Evolutionary conservation across 2,113 vertebrate genomes (phyloP).

Genomic region (Chionis minor): DNA sequence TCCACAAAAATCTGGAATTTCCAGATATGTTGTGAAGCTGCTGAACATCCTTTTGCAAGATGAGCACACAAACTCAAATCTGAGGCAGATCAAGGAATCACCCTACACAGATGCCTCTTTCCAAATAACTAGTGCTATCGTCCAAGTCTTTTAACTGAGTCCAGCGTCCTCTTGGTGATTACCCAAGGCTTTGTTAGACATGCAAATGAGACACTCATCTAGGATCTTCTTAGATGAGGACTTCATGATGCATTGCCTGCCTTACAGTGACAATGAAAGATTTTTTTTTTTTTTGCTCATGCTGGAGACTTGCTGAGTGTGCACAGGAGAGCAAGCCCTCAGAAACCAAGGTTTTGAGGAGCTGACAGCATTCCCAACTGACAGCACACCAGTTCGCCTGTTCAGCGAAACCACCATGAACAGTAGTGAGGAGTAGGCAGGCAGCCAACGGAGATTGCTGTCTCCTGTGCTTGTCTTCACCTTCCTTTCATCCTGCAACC

Average conservation of each 20-base stretch:
- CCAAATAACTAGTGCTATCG: slow-evolving; percentile 43
- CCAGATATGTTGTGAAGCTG: not conserved
- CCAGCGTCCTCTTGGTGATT: slow-evolving; percentile 59
- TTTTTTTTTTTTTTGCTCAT: not conserved
- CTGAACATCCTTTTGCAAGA: slow-evolving; percentile 40
- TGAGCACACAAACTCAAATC: not conserved
- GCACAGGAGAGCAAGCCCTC: not conserved
- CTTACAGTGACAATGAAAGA: slow-evolving; percentile 13
- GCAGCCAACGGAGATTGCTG: not conserved
- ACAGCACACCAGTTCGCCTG: not conserved
- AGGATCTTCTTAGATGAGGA: slow-evolving; percentile 41
- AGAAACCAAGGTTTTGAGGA: slow-evolving; percentile 3
- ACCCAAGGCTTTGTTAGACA: slow-evolving; percentile 64
- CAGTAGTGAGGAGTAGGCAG: not conserved
- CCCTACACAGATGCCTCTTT: slow-evolving; percentile 22
- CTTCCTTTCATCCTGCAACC: not conserved
- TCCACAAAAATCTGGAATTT: slow-evolving; percentile 52
- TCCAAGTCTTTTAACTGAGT: slow-evolving; percentile 61
- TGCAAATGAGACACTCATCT: slow-evolving; percentile 59
- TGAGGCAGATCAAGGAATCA: slow-evolving; percentile 52
- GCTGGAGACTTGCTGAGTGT: slow-evolving; percentile 12
- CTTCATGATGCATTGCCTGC: not conserved
- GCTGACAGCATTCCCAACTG: slow-evolving; percentile 5
- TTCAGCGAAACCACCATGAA: not conserved
- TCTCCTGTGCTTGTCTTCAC: not conserved